phyloP scores from a whole-genome alignment of 2,113 vertebrate species.

The Etia nguti region DNA sequence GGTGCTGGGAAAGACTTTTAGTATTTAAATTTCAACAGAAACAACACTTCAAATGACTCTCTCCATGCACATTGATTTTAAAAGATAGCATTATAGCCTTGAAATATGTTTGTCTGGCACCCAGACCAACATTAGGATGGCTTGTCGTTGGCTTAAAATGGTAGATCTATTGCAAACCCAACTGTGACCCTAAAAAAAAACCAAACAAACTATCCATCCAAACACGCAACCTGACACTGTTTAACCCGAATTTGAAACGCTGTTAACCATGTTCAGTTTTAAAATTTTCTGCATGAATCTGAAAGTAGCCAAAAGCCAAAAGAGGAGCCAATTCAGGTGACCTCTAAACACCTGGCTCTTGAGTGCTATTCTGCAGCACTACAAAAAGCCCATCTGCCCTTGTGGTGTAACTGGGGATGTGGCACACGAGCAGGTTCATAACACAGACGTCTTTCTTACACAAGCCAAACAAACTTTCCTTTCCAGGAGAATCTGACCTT shows the following conservation, averaged over 20 bases:
- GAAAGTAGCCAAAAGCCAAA: background rate
- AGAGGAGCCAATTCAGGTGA: background rate
- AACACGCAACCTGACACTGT: background rate
- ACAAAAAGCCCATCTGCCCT: constrained; percentile 26
- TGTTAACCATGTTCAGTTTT: background rate
- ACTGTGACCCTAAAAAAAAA: background rate
- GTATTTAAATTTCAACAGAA: background rate
- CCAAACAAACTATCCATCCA: background rate
- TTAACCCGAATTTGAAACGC: background rate
- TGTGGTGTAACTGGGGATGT: background rate
- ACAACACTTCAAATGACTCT: background rate
- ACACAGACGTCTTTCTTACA: background rate
- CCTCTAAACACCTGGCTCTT: background rate
- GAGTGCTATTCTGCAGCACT: background rate
- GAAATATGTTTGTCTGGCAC: background rate
- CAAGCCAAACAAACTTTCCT: background rate
- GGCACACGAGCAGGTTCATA: background rate
- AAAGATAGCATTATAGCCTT: background rate
- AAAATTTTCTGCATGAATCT: background rate
- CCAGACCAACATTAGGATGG: background rate
- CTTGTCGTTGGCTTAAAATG: background rate
- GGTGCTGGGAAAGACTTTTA: background rate
- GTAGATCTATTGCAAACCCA: background rate
- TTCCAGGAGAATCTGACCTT: background rate
- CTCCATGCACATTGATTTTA: background rate